These are phyloP conservation scores for Troides aeacus DNA, from an alignment of 2,888 invertebrate species.

Conservation along the genomic window DNA sequence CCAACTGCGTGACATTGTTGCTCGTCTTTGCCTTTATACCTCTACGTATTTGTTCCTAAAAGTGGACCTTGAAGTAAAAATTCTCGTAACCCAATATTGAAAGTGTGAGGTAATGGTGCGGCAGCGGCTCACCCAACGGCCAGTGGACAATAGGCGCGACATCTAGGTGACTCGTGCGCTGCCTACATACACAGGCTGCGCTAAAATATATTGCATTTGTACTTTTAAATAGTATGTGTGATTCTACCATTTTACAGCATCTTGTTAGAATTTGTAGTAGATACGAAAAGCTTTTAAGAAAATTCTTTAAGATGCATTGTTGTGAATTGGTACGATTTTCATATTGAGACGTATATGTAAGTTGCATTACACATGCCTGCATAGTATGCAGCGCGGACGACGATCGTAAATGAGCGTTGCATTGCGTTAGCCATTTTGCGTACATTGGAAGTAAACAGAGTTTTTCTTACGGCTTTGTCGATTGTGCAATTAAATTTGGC, in stretches of 20 bases:
- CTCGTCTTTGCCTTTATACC: slow-evolving; percentile 75
- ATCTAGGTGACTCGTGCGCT: slow-evolving; percentile 75
- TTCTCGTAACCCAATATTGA: slow-evolving; percentile 80
- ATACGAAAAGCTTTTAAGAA: neutral
- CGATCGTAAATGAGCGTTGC: slow-evolving; percentile 23
- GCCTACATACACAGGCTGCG: slow-evolving; percentile 66
- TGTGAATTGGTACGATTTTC: neutral
- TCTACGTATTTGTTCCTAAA: slow-evolving; percentile 74
- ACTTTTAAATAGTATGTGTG: neutral
- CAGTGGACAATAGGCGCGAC: slow-evolving; percentile 77
- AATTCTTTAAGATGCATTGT: neutral
- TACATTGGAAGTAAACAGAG: slow-evolving; percentile 18
- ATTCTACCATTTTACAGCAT: neutral
- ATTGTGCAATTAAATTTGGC: slow-evolving; percentile 22
- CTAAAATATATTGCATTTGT: slow-evolving; percentile 39
- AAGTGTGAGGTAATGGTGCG: slow-evolving; percentile 75
- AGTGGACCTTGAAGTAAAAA: slow-evolving; percentile 76
- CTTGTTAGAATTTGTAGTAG: neutral
- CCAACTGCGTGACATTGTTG: slow-evolving; percentile 69
- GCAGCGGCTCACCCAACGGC: slow-evolving; percentile 71
- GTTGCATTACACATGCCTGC: slow-evolving; percentile 4
- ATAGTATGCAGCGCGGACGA: slow-evolving; percentile 19
- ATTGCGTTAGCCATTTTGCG: slow-evolving; percentile 21
- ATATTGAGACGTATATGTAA: slow-evolving; percentile 3
- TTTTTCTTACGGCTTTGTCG: slow-evolving; percentile 4